phyloP scores from a whole-genome alignment of 2,797 vertebrate species.

The Chelmon rostratus region DNA sequence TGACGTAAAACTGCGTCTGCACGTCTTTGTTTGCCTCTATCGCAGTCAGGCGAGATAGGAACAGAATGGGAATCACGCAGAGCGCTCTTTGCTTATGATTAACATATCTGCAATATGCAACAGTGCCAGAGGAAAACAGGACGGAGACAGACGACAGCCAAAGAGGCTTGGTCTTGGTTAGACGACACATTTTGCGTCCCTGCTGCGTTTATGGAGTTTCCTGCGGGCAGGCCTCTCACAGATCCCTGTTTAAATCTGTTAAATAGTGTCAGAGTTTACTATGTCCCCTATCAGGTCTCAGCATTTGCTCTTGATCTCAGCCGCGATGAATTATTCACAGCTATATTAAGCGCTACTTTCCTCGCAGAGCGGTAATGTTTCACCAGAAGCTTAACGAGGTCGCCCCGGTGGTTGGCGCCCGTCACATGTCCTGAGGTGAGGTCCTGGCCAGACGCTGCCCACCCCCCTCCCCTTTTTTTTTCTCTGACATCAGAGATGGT shows the following conservation, averaged over 20 bases:
- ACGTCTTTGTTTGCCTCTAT: slow-evolving; percentile 38
- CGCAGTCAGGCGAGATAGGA: slow-evolving; percentile 23
- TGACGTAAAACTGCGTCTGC: slow-evolving; percentile 28
- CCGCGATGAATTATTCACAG: slow-evolving; percentile 62
- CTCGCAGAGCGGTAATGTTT: slow-evolving; percentile 41
- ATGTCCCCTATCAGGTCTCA: background rate
- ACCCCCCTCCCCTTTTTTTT: background rate
- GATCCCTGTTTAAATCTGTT: slow-evolving; percentile 9
- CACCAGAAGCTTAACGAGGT: slow-evolving; percentile 38
- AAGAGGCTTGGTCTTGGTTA: background rate
- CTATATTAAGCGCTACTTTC: slow-evolving; percentile 53
- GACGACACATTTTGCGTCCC: slow-evolving; percentile 29
- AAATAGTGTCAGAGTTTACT: slow-evolving; percentile 30
- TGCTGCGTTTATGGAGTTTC: slow-evolving; percentile 1
- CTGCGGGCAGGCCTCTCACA: background rate
- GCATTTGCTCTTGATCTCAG: slow-evolving; percentile 27
- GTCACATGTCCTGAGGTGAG: slow-evolving; percentile 42
- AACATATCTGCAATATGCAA: slow-evolving; percentile 58
- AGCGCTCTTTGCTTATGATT: slow-evolving; percentile 57
- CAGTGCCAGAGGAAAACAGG: slow-evolving; percentile 6
- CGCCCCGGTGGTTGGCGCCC: background rate
- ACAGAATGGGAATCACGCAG: slow-evolving; percentile 24
- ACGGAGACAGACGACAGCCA: background rate
- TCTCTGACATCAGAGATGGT: slow-evolving; percentile 53
- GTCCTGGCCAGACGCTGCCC: background rate